Percentiles rank a stretch among this genome's conserved stretches.
phyloP scores from a whole-genome alignment of 2,797 vertebrate species.

The Austrolebias charrua region DNA sequence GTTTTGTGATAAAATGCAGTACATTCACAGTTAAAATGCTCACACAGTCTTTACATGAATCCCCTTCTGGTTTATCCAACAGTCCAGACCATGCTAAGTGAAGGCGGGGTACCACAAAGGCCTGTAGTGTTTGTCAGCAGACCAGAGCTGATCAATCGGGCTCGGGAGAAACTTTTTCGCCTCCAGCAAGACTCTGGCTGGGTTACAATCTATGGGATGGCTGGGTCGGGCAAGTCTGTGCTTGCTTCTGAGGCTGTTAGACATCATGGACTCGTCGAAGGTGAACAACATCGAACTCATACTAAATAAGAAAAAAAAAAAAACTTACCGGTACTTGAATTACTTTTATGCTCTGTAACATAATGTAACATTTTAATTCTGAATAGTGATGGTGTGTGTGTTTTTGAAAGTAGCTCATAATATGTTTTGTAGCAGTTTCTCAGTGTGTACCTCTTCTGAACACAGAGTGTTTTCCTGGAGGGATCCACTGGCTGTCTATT shows the following conservation, averaged over 20 bases:
- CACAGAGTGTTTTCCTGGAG: slow-evolving; percentile 89
- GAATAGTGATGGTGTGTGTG: not conserved
- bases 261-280: slow-evolving; percentile 84
- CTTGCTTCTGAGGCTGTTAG: slow-evolving; percentile 91
- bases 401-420: not conserved
- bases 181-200: slow-evolving; percentile 85
- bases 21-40: not conserved
- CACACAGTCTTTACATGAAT: not conserved
- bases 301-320: not conserved
- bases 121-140: slow-evolving; percentile 93
- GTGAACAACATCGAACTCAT: slow-evolving; percentile 64
- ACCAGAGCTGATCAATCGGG: slow-evolving; percentile 78
- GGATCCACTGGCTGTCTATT: slow-evolving; percentile 93
- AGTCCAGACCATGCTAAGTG: slow-evolving; percentile 83
- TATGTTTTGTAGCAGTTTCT: not conserved
- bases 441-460: not conserved
- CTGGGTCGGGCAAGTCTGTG: slow-evolving; percentile 97
- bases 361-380: not conserved
- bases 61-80: slow-evolving; percentile 15
- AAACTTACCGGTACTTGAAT: not conserved
- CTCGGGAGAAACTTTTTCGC: slow-evolving; percentile 84
- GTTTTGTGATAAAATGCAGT: not conserved
- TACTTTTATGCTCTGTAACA: not conserved
- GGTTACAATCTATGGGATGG: slow-evolving; percentile 96
- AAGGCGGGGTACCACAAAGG: slow-evolving; percentile 95